Base-by-base conservation (phyloP, 2,888 invertebrate genomes). In the Melieria picta region DNA sequence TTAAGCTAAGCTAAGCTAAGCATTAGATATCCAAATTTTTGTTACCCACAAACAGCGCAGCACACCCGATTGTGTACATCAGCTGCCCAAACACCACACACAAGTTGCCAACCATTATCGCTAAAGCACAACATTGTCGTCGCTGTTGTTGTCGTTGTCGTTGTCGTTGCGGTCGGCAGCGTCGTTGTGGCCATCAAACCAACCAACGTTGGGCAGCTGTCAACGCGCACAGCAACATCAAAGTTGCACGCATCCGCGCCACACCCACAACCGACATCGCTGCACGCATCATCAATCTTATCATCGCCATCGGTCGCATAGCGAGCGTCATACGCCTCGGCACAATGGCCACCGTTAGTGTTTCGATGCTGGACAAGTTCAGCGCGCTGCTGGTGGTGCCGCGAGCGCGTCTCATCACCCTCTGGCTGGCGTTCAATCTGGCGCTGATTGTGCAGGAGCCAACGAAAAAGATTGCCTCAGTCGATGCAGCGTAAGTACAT, bases 371-470 rank as follows among this genome's bases (percentile, higher is more conserved):
- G 80, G 82, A 85, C 77, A 83, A 81, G 76, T 76, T 83, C 77
- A 81, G 81, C 77, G 79, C 81, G 77, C 77, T 83, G 81, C 78
- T 81, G 77, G 77, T 85, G 79, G 77, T 81, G 78, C 83, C 86
- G 77, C 82, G 82, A 73, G 83, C 83, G 72, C 84, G 85, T 64
- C 80, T 86, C 76, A 80, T 86, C 69, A 85, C 86, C 75, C 82
- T 87, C 74, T 87, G 87, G 87, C 81, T 87, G 79, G 86, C 87
- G 79, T 83, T 87, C 71, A 86, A 85, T 77, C 78, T 87, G 81
- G 87, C 86, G 77, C 82, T 87, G 79, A 83, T 87, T 75, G 79
- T 85, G 72, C 87, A 87, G 81, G 85, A 86, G 79, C 83, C 86
- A 77, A 80, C 82, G 69, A 85, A 82, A 78, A 79, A 83, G 76